Evolutionary conservation across 2,797 vertebrate species (phyloP).

Genomic region (Dendrocincla tyrannina): DNA sequence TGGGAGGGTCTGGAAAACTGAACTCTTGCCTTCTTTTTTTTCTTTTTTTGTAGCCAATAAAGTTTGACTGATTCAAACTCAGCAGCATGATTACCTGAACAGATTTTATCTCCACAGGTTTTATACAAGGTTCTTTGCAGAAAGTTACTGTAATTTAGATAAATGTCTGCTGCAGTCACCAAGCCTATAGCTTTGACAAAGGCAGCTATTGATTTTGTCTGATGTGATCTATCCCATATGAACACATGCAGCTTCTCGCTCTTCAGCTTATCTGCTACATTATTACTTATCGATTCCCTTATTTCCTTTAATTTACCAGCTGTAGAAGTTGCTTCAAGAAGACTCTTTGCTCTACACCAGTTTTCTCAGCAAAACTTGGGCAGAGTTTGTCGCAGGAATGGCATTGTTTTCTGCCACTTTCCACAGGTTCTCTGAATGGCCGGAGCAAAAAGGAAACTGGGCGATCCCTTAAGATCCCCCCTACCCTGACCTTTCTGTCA

Average conservation of each 20-base stretch:
- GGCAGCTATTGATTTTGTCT: slow-evolving; percentile 49
- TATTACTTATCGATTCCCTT: slow-evolving; percentile 45
- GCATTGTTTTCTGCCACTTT: neutral
- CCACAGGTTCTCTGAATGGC: neutral
- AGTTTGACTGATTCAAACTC: neutral
- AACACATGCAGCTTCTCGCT: slow-evolving; percentile 13
- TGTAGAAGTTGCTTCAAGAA: neutral
- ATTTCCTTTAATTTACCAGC: slow-evolving; percentile 23
- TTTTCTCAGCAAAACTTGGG: neutral
- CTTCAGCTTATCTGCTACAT: neutral
- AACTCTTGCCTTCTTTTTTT: neutral
- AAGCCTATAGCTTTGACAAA: slow-evolving; percentile 19
- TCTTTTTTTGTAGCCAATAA: neutral
- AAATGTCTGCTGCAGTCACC: neutral
- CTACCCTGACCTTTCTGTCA: neutral
- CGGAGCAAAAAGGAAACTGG: neutral
- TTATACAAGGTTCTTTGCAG: neutral
- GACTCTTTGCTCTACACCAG: neutral
- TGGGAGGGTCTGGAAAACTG: neutral
- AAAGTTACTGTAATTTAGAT: slow-evolving; percentile 9
- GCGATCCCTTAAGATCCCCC: neutral
- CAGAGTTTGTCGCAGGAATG: neutral
- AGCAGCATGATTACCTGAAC: neutral
- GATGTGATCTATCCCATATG: neutral
- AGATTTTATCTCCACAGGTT: neutral